Evolutionary conservation across 2,888 invertebrate species (phyloP), one percentile per base, ranked within the genome.

Genomic region (Hofmannophila pseudospretella): DNA sequence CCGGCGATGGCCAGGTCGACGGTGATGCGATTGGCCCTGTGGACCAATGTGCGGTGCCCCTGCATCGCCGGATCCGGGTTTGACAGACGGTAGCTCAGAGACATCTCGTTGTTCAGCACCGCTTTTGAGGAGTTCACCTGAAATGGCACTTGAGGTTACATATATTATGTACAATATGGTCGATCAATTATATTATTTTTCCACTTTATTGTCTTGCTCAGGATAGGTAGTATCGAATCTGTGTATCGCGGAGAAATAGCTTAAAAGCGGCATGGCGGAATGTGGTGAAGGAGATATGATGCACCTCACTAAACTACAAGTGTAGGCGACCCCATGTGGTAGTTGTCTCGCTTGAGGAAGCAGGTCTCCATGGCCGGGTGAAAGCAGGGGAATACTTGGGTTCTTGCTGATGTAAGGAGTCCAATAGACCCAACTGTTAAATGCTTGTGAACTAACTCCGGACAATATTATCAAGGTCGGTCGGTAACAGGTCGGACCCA

Each of bases 361-460:
- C 98, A 98, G 0, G 98, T 98, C 75, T 98, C 98, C 67, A 99
- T 94, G 0, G 99, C 98, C 2, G 98, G 96, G 62, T 97, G 96
- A 80, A 99, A 99, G 0, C 99, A 99, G 12, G 97, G 94, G 76
- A 99, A 99, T 31, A 96, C 92, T 66, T 98, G n/a, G 97, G 39
- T 95, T 90, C 67, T 98, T 97, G 43, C 82, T 84, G 49, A 86
- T 85, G 1, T n/a, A n/a, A n/a, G n/a, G n/a, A n/a, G n/a, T n/a
- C n/a, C n/a, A n/a, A n/a, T n/a, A n/a, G n/a, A n/a, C n/a, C n/a
- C n/a, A n/a, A n/a, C n/a, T n/a, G n/a, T n/a, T n/a, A n/a, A n/a
- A n/a, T n/a, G n/a, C n/a, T n/a, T n/a, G n/a, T n/a, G n/a, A n/a
- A n/a, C n/a, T n/a, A n/a, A n/a, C n/a, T n/a, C n/a, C n/a, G n/a